Base-by-base conservation (phyloP, 2,797 vertebrate species). In the Pelochelys cantorii region DNA sequence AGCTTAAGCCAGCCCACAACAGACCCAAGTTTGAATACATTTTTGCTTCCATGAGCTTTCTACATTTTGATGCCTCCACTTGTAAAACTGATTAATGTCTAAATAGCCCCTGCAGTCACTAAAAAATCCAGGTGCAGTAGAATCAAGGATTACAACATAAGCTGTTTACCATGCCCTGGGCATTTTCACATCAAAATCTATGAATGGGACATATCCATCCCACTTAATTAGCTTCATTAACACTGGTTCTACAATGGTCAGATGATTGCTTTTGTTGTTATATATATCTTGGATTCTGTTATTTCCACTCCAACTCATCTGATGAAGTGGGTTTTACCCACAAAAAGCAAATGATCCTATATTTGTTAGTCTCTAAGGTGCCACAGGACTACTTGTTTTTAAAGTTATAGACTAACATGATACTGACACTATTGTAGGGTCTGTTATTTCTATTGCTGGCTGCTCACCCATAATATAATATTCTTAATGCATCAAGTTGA, bases 41-140 rank as follows among this genome's bases (percentile, higher is more conserved):
- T 68, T 71, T 90, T 91, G 31, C 79, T 93, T 93, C 89, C 65
- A 55, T 15, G 62, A 75, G 82, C 18, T n/a, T 68, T 52, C 11
- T 37, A 25, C 22, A 84, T 93, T 84, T 34, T 25, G 68, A 71
- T 71, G n/a, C 65, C 65, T 71, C 34, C 20, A 37, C 11, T 11
- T 31, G 78, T 88, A 84, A 57, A 15, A 22, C 79, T 88, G 17
- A 15, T 22, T 34, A 87, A 89, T 31, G 1, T 29, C 81, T 56
- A 74, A 74, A 22, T 48, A 88, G 59, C 56, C 52, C 0, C 10
- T 48, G 0, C 25, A 62, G 1, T 11, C 5, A 23, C 79, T 71
- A 68, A 95, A 87, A 95, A 93, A 87, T 55, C 62, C 85, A 90
- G 27, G 15, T 54, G 57, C 79, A 87, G 71, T 34, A 5, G 9